These are phyloP conservation scores for Oryzias sinensis DNA, from an alignment of 2,797 vertebrate species.

Conservation along the genomic window DNA sequence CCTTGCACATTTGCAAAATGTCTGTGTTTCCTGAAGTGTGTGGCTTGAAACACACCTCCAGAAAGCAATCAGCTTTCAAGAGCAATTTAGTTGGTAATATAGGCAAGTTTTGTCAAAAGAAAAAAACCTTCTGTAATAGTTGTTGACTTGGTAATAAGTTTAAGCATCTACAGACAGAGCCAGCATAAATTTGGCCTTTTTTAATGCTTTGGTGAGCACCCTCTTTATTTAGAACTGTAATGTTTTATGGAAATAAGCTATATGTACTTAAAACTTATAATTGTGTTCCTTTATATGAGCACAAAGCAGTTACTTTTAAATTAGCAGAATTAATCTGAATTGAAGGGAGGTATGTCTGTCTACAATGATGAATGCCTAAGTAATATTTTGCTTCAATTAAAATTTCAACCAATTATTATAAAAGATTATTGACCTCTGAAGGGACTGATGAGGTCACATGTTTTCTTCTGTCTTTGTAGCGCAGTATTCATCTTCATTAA, in stretches of 20 bases:
- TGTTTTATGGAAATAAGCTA: slow-evolving; percentile 86
- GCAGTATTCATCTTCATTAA: slow-evolving; percentile 90
- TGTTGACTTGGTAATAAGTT: slow-evolving; percentile 72
- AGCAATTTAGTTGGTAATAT: slow-evolving; percentile 49
- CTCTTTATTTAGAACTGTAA: slow-evolving; percentile 77
- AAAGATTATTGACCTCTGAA: slow-evolving; percentile 86
- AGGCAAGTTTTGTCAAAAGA: slow-evolving; percentile 38
- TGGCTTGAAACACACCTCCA: slow-evolving; percentile 21
- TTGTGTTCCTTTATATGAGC: slow-evolving; percentile 82
- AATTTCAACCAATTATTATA: slow-evolving; percentile 85
- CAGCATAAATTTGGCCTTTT: slow-evolving; percentile 67
- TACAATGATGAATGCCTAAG: slow-evolving; percentile 77
- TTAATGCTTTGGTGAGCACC: slow-evolving; percentile 80
- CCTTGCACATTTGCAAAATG: slow-evolving; percentile 33
- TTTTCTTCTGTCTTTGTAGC: slow-evolving; percentile 77
- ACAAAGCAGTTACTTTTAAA: slow-evolving; percentile 84
- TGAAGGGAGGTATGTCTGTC: slow-evolving; percentile 72
- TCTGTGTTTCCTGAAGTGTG: slow-evolving; percentile 31
- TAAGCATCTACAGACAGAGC: slow-evolving; percentile 58
- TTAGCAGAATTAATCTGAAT: slow-evolving; percentile 83
- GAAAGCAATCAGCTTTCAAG: slow-evolving; percentile 45
- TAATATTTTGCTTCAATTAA: slow-evolving; percentile 88
- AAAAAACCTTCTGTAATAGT: slow-evolving; percentile 55
- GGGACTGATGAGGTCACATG: slow-evolving; percentile 83
- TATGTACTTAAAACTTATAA: slow-evolving; percentile 86